Conservation (phyloP, 2,113 vertebrate species). For the Tragelaphus scriptus region DNA sequence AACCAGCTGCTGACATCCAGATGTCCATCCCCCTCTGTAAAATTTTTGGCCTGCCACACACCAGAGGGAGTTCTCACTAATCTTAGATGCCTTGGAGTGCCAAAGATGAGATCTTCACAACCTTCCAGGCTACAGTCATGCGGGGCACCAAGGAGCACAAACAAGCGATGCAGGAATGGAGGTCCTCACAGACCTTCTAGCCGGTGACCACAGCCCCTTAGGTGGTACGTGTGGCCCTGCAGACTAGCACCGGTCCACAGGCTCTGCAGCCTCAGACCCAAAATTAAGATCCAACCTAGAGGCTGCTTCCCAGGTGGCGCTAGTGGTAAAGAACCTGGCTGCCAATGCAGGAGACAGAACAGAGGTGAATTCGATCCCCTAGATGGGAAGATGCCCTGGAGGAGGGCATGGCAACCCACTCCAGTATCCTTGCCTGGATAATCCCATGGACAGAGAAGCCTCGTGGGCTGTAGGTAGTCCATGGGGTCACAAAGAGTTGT, state of each 20-base stretch:
- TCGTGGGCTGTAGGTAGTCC: fast-evolving
- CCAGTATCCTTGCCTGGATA: not conserved
- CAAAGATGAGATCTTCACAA: not conserved
- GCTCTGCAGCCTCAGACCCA: fast-evolving
- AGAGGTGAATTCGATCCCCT: not conserved
- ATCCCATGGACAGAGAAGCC: not conserved
- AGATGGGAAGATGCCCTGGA: not conserved
- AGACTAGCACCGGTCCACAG: fast-evolving
- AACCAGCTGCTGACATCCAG: not conserved
- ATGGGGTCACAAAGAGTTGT: not conserved
- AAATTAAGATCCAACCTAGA: fast-evolving
- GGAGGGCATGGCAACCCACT: not conserved
- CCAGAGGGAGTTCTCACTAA: not conserved
- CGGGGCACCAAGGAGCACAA: not conserved
- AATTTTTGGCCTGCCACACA: not conserved
- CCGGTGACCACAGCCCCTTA: fast-evolving
- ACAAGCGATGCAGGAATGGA: fast-evolving
- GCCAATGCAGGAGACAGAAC: not conserved
- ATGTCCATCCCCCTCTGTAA: not conserved
- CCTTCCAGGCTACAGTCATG: not conserved
- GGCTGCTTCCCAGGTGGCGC: not conserved
- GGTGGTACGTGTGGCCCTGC: fast-evolving
- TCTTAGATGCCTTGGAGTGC: fast-evolving
- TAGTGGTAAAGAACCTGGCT: not conserved
- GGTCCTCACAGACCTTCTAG: not conserved